Percentiles rank a stretch among this genome's conserved stretches.
phyloP scores from a whole-genome alignment of 2,113 vertebrate genomes.

The Plotosus lineatus region DNA sequence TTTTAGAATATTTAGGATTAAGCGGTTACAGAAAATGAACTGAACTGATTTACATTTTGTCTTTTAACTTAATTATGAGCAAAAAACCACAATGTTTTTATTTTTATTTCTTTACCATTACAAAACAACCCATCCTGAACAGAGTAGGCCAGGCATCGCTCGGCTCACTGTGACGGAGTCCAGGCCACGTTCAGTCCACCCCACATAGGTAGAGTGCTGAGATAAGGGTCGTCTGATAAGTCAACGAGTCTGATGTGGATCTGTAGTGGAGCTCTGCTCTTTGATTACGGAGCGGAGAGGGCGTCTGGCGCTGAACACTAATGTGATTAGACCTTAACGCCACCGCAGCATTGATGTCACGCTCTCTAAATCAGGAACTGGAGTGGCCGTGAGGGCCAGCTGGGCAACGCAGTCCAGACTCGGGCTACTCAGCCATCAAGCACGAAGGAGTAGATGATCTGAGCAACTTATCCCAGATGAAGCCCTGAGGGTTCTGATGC shows the following conservation, averaged over 20 bases:
- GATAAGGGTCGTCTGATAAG: constrained; percentile 46
- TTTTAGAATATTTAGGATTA: too few species aligned
- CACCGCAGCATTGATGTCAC: constrained; percentile 74
- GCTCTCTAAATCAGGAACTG: constrained; percentile 81
- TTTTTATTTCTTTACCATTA: neutral
- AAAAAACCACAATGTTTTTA: neutral
- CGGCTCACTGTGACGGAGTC: constrained; percentile 21
- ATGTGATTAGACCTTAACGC: constrained; percentile 76
- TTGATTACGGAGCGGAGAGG: constrained; percentile 66
- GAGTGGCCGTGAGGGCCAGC: constrained; percentile 69
- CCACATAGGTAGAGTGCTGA: constrained; percentile 37
- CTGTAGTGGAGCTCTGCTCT: constrained; percentile 50
- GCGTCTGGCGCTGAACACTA: constrained; percentile 65
- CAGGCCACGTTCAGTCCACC: constrained; percentile 24
- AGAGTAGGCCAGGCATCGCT: constrained; percentile 6
- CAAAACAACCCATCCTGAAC: neutral
- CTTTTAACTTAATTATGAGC: neutral
- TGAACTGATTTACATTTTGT: too few species aligned
- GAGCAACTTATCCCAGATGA: constrained; percentile 65
- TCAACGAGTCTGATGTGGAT: constrained; percentile 44
- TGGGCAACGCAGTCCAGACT: constrained; percentile 76
- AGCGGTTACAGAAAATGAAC: too few species aligned
- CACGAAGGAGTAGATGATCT: constrained; percentile 75
- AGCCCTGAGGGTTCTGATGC: constrained; percentile 18
- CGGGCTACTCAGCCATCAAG: constrained; percentile 59